phyloP scores from a whole-genome alignment of 1,140 invertebrate genomes.

The Papilio polyxenes region DNA sequence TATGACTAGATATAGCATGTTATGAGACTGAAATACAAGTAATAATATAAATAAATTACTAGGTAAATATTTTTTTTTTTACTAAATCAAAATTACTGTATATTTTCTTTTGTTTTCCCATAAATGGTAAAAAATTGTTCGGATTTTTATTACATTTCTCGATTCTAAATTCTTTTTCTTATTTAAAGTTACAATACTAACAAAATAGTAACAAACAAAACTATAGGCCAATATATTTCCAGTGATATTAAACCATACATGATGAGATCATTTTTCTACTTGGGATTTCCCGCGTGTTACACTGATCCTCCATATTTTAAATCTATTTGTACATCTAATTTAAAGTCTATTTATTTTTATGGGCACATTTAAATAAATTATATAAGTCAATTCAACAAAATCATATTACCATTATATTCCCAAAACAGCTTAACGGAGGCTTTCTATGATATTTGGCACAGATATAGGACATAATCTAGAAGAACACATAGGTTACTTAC shows the following conservation, averaged over 20 bases:
- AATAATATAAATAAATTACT: not conserved
- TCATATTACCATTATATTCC: too few relatives aligned
- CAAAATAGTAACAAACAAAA: not conserved
- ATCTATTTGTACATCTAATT: not conserved
- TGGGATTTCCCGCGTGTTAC: not conserved
- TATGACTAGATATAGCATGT: not conserved
- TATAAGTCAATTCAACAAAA: too few relatives aligned
- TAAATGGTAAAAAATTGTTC: too few relatives aligned
- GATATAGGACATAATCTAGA: too few relatives aligned
- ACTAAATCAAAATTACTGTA: not conserved
- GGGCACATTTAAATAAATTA: not conserved
- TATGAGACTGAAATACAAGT: not conserved
- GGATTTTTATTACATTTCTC: too few relatives aligned
- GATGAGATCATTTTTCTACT: slow-evolving; percentile 13
- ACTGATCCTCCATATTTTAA: not conserved
- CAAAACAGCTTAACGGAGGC: too few relatives aligned
- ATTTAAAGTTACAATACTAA: not conserved
- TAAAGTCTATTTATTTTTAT: not conserved
- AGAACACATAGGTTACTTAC: too few relatives aligned
- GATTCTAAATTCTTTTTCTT: not conserved
- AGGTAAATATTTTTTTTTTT: not conserved
- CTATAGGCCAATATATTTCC: not conserved
- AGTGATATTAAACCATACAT: not conserved
- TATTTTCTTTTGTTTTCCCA: too few relatives aligned
- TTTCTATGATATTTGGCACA: too few relatives aligned